Base-by-base conservation (phyloP, 2,113 vertebrate species). In the Chitala chitala region DNA sequence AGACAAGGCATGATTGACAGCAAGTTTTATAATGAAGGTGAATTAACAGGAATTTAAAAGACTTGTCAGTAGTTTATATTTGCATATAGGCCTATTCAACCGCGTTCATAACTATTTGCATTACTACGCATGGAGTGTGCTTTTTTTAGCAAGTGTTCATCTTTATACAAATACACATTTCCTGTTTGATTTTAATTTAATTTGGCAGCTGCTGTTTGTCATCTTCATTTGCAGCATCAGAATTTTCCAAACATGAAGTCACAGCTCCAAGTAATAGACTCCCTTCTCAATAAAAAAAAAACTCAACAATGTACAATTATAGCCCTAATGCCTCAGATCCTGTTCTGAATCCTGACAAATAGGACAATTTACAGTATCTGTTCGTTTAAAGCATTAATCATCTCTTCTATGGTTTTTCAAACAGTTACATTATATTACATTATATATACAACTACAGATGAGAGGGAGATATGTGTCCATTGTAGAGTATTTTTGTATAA, bases 61-160 rank as follows among this genome's bases (percentile, higher is more conserved):
- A 87, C 84, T 90, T 88, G 89, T 91, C 88, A 87, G 90, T 90
- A 89, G 90, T 91, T 91, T 89, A 91, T 86, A 90, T 90, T 89
- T 89, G 87, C 89, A 89, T 91, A 86, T n/a, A n/a, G n/a, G n/a
- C n/a, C n/a, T 86, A 91, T 90, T 90, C 89, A 74, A 82, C 46
- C 44, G 81, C 83, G 84, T 81, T 81, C 87, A 89, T 89, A 89
- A 89, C 90, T 91, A 86, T 89, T 78, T 88, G 82, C 88, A 91
- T 90, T 91, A 89, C 90, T 89, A 91, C 91, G 88, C 87, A 88
- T 87, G 76, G 64, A 80, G 61, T 77, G 90, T 87, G 88, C 86
- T 89, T 86, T 88, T 89, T 91, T 90, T 90, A 88, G n/a, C n/a
- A n/a, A n/a, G n/a, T 89, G 89, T 91, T 86, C 87, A 85, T 84